phyloP scores from a whole-genome alignment of 2,888 invertebrate genomes.

The Petrolisthes manimaculis region DNA sequence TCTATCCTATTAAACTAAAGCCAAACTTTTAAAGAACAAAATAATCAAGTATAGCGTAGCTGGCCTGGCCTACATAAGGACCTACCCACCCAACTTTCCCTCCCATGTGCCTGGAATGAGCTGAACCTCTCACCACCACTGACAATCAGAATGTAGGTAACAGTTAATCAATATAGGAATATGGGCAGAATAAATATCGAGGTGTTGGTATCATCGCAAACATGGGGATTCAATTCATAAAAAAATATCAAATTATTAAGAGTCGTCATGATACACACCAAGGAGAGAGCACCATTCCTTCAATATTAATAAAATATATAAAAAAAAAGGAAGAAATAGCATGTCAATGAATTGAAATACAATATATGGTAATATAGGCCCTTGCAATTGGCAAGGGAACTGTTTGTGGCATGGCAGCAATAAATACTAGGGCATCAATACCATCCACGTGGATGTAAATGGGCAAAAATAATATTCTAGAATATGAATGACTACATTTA shows the following conservation, averaged over 20 bases:
- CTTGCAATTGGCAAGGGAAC: constrained; percentile 23
- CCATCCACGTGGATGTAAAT: constrained; percentile 44
- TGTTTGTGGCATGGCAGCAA: constrained; percentile 6
- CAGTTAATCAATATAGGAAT: constrained; percentile 22
- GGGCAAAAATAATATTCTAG: constrained; percentile 49
- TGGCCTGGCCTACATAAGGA: constrained; percentile 35
- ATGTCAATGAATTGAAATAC: constrained; percentile 27
- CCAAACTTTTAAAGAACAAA: constrained; percentile 21
- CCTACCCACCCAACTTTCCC: constrained; percentile 38
- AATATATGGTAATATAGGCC: constrained; percentile 6
- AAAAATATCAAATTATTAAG: constrained; percentile 2
- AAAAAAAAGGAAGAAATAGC: constrained; percentile 28
- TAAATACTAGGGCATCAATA: constrained; percentile 29
- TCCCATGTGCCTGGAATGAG: constrained; percentile 56
- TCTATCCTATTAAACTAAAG: background rate
- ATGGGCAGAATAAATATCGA: constrained; percentile 23
- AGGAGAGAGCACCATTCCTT: constrained; percentile 18
- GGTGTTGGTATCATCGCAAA: constrained; percentile 11
- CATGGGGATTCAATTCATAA: constrained; percentile 28
- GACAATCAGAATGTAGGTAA: constrained; percentile 62
- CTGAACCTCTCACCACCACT: constrained; percentile 64
- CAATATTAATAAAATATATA: constrained; percentile 21
- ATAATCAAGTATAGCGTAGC: constrained; percentile 25
- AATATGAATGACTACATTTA: constrained; percentile 61
- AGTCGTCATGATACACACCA: constrained; percentile 12